phyloP scores from a whole-genome alignment of 2,797 vertebrate species.

The Aphelocoma californica region DNA sequence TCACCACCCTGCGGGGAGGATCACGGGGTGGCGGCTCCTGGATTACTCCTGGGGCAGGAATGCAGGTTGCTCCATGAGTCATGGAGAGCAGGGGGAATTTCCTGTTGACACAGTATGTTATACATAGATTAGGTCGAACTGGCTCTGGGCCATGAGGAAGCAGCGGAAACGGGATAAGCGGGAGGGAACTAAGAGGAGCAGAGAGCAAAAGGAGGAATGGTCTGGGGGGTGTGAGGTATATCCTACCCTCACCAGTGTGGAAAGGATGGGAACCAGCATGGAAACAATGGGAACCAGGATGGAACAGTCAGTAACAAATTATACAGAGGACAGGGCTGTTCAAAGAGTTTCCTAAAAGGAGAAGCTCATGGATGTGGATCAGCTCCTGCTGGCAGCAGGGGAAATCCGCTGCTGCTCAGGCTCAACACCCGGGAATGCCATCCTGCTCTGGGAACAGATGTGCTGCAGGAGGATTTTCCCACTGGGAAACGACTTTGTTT shows the following conservation, averaged over 20 bases:
- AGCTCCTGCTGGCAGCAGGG: neutral
- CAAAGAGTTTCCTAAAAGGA: neutral
- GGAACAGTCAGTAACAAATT: neutral
- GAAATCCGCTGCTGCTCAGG: neutral
- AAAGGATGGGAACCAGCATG: neutral
- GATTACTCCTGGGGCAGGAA: neutral
- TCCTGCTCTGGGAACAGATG: neutral
- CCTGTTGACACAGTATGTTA: constrained; percentile 55
- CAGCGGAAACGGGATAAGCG: neutral
- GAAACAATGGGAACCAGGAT: neutral
- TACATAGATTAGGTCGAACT: constrained; percentile 36
- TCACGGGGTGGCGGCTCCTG: neutral
- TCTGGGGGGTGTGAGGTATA: neutral
- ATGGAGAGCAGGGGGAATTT: constrained; percentile 35
- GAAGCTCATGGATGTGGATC: neutral
- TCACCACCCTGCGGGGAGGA: neutral
- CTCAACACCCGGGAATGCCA: neutral
- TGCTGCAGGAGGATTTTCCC: neutral
- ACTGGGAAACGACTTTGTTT: neutral
- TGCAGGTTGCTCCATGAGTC: neutral
- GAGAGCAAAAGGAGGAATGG: neutral
- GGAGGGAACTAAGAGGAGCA: neutral
- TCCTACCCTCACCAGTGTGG: neutral
- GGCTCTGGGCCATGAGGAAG: neutral
- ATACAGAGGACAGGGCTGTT: neutral